Evolutionary conservation across 2,888 invertebrate species (phyloP), one percentile per base, ranked within the genome.

Genomic region (Myopa tessellatipennis): DNA sequence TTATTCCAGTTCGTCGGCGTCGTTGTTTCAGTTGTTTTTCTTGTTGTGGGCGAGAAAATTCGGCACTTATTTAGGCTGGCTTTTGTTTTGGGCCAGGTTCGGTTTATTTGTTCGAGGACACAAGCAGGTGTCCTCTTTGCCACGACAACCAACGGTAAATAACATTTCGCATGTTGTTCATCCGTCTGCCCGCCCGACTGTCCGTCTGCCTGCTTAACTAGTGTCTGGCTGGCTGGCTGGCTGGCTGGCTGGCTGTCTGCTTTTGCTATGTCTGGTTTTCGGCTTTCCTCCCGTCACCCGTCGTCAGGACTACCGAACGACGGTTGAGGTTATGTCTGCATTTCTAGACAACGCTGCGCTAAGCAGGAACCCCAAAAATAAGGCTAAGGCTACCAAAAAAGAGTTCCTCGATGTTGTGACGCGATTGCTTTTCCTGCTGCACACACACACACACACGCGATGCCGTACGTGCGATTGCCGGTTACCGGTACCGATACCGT

Each of bases 71-170:
- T 68, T 65, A 55, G 60, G 60, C 60, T n/a, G 69, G n/a, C 26
- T 60, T 52, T 18, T 52, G 18, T 26, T 69, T 68, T 40, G n/a
- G 26, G 61, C 61, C 18, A 61, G 65, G 52, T 52, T 69, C n/a
- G 12, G 74, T 26, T 68, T 68, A 40, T 61, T 76, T 50, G 38
- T 69, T 40, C 65, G 16, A n/a, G 55, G 45, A 63, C 71, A 34
- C 18, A 40, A 18, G 58, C 77, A 72, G 77, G 72, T 77, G 77
- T 70, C 65, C 40, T 72, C 55, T 67, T 72, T 77, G 77, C 77
- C 67, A 77, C 65, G 77, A 65, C 71, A 72, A 77, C 68, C 50
- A 38, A 75, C 55, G 58, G 67, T 18, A 61, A 18, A 14, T 14
- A 40, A 26, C 5, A 40, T 75, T 68, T 75, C 38, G 38, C 58